Percentiles rank a stretch among this genome's conserved stretches.
phyloP scores from a whole-genome alignment of 2,797 vertebrate genomes.

The Xerus rutilus region DNA sequence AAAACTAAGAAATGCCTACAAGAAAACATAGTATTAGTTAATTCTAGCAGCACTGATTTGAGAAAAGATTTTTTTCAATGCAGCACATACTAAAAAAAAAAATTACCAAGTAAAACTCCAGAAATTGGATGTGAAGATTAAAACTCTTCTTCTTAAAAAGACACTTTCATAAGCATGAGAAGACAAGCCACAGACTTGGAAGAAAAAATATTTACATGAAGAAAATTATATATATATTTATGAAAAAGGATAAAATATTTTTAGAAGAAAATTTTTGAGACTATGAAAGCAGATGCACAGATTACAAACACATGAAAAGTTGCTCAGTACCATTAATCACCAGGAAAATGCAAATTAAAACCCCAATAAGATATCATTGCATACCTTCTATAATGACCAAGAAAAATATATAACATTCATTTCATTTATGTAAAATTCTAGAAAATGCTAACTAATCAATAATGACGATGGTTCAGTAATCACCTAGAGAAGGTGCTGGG shows the following conservation, averaged over 20 bases:
- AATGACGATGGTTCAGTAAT: neutral
- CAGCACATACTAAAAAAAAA: neutral
- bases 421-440: neutral
- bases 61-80: neutral
- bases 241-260: neutral
- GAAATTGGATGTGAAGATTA: neutral
- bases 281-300: neutral
- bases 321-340: neutral
- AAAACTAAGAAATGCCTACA: slow-evolving; percentile 9
- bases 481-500: neutral
- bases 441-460: neutral
- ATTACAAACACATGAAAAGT: neutral
- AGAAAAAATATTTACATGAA: neutral
- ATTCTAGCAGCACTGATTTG: neutral
- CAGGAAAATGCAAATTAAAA: neutral
- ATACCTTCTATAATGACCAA: neutral
- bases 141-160: neutral
- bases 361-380: neutral
- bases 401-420: neutral
- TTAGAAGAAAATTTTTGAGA: neutral
- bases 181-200: neutral
- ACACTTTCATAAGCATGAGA: neutral
- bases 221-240: neutral
- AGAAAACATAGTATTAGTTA: neutral
- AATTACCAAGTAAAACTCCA: neutral